A percentile compares a stretch with the other conserved stretches of the same genome.
Evolutionary conservation across 2,888 invertebrate species (phyloP).

Genomic region (Nemapogon koenigi): DNA sequence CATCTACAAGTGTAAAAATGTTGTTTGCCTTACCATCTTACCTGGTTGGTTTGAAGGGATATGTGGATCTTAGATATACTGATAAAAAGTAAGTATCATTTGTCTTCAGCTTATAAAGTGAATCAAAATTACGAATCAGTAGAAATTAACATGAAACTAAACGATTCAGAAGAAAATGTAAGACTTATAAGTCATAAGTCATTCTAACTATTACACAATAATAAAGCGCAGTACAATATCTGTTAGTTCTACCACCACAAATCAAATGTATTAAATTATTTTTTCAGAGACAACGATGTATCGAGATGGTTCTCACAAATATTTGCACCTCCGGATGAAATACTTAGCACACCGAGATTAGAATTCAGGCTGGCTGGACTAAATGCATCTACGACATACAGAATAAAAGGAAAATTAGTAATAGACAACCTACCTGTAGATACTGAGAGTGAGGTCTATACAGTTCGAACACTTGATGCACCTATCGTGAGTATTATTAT

Average conservation of each 20-base stretch:
- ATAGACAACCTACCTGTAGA: conserved; percentile 79
- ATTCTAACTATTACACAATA: no score
- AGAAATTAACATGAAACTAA: no score
- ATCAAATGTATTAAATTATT: conserved; percentile 4
- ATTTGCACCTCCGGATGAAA: conserved; percentile 85
- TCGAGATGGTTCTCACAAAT: conserved; percentile 84
- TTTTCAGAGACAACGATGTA: conserved; percentile 68
- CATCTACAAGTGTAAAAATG: conserved; percentile 80
- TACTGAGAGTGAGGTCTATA: conserved; percentile 79
- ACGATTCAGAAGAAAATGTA: no score
- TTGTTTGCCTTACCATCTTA: conserved; percentile 83
- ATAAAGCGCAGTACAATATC: no score
- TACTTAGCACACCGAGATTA: conserved; percentile 84
- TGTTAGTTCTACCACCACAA: neutral
- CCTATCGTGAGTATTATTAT: conserved; percentile 30
- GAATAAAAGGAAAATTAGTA: conserved; percentile 80
- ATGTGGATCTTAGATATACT: conserved; percentile 87
- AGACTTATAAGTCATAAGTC: no score
- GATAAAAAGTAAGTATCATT: conserved; percentile 73
- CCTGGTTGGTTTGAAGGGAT: conserved; percentile 84
- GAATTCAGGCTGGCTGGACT: conserved; percentile 83
- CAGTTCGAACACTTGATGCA: conserved; percentile 71
- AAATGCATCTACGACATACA: conserved; percentile 81
- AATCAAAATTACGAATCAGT: no score
- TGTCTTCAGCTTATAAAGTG: no score